Evolutionary conservation across 2,888 invertebrate genomes (phyloP).

Genomic region (Brenthis ino): DNA sequence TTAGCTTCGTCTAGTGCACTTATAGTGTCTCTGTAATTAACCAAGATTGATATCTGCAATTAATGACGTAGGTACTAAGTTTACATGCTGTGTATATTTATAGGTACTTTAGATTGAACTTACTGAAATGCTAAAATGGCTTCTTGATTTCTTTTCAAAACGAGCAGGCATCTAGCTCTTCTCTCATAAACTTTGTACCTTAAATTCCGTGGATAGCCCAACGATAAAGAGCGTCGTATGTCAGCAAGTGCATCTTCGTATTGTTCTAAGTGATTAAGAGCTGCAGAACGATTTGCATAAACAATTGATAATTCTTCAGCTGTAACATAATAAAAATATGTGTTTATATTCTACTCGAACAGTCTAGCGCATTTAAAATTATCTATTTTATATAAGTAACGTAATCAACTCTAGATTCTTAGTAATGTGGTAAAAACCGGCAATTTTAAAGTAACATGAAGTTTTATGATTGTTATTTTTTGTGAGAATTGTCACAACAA

Average conservation of each 20-base stretch:
- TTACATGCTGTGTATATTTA: background rate
- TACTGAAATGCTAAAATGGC: slow-evolving; percentile 85
- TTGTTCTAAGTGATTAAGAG: slow-evolving; percentile 87
- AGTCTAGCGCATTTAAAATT: no score
- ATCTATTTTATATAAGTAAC: no score
- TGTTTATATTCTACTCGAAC: no score
- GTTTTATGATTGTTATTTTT: background rate
- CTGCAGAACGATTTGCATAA: slow-evolving; percentile 91
- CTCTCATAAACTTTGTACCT: slow-evolving; percentile 89
- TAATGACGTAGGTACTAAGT: background rate
- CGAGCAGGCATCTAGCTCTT: slow-evolving; percentile 87
- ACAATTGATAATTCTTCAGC: slow-evolving; percentile 85
- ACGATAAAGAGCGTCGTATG: slow-evolving; percentile 84
- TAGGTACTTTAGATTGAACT: slow-evolving; percentile 41
- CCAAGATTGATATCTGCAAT: background rate
- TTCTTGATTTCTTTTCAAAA: slow-evolving; percentile 84
- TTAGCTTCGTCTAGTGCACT: slow-evolving; percentile 85
- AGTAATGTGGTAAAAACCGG: no score
- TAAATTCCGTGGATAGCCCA: slow-evolving; percentile 87
- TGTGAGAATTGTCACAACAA: background rate
- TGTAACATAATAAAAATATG: slow-evolving; percentile 49
- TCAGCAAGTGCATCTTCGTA: slow-evolving; percentile 87
- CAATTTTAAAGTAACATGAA: no score
- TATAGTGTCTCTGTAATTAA: slow-evolving; percentile 82
- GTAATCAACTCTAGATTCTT: no score